Conservation (phyloP, 2,113 vertebrate species). For the Labeo catla region DNA sequence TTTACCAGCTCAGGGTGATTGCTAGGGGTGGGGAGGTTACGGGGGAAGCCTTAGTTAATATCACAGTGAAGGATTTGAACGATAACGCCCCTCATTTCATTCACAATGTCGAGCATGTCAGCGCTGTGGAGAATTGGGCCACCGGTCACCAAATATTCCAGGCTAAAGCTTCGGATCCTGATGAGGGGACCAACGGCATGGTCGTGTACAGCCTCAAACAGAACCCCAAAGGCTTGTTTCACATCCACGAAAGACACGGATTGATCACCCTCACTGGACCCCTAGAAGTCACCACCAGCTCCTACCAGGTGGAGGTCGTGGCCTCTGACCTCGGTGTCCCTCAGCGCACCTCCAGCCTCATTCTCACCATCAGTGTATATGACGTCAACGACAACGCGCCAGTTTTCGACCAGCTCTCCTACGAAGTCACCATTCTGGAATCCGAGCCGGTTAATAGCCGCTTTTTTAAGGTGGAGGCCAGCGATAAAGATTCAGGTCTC, state of each 20-base stretch:
- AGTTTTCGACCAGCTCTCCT: slow-evolving; percentile 95
- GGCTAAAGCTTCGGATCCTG: slow-evolving; percentile 89
- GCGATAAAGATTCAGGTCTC: slow-evolving; percentile 90
- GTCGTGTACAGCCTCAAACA: slow-evolving; percentile 91
- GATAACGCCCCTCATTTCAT: slow-evolving; percentile 93
- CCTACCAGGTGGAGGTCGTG: slow-evolving; percentile 90
- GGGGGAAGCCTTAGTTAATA: slow-evolving; percentile 89
- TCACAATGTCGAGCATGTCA: slow-evolving; percentile 87
- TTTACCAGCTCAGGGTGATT: slow-evolving; percentile 92
- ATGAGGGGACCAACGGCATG: slow-evolving; percentile 89
- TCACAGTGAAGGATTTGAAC: slow-evolving; percentile 95
- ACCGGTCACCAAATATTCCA: slow-evolving; percentile 93
- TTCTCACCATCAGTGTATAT: slow-evolving; percentile 90
- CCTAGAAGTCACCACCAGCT: slow-evolving; percentile 86
- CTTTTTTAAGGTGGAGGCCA: slow-evolving; percentile 94
- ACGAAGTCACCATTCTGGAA: slow-evolving; percentile 91
- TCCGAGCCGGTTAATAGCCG: slow-evolving; percentile 94
- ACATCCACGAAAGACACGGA: slow-evolving; percentile 85
- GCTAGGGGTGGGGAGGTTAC: slow-evolving; percentile 90
- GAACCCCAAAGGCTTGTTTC: slow-evolving; percentile 89
- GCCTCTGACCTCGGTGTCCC: slow-evolving; percentile 92
- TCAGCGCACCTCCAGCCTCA: slow-evolving; percentile 82
- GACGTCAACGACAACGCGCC: slow-evolving; percentile 96
- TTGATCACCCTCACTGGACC: slow-evolving; percentile 84
- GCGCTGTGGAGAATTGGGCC: slow-evolving; percentile 95